phyloP scores from a whole-genome alignment of 2,113 vertebrate genomes.

The Centropus bengalensis region DNA sequence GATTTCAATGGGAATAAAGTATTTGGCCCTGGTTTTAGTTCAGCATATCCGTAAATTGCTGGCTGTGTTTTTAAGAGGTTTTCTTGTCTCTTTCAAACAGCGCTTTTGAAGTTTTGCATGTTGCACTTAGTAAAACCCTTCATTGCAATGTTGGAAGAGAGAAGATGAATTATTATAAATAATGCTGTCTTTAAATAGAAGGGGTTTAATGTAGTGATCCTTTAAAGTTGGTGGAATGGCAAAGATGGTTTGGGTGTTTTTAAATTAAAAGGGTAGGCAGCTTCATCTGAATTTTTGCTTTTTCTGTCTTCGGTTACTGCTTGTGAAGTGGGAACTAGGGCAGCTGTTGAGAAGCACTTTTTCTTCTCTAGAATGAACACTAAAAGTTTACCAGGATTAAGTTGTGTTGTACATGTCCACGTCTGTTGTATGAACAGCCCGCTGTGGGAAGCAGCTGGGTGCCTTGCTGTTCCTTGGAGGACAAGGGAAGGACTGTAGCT shows the following conservation, averaged over 20 bases:
- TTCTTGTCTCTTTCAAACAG: neutral
- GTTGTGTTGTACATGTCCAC: neutral
- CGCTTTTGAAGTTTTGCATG: neutral
- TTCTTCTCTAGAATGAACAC: neutral
- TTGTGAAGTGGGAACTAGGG: neutral
- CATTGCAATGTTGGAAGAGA: neutral
- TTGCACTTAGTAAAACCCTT: neutral
- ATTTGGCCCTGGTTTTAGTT: neutral
- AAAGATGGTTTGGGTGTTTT: neutral
- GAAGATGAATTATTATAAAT: neutral
- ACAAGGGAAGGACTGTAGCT: neutral
- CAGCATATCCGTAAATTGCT: neutral
- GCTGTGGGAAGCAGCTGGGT: neutral
- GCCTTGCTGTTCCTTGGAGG: neutral
- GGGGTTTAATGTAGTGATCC: neutral
- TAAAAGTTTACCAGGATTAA: neutral
- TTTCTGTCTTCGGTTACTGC: neutral
- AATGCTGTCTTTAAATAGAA: constrained; percentile 2
- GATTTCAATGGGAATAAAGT: neutral
- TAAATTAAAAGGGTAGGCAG: neutral
- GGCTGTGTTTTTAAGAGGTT: neutral
- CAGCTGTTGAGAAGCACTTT: neutral
- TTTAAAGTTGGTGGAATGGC: neutral
- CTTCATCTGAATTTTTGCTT: neutral
- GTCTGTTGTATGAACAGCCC: neutral